phyloP scores from a whole-genome alignment of 2,113 vertebrate species.

The Pygoscelis antarcticus region DNA sequence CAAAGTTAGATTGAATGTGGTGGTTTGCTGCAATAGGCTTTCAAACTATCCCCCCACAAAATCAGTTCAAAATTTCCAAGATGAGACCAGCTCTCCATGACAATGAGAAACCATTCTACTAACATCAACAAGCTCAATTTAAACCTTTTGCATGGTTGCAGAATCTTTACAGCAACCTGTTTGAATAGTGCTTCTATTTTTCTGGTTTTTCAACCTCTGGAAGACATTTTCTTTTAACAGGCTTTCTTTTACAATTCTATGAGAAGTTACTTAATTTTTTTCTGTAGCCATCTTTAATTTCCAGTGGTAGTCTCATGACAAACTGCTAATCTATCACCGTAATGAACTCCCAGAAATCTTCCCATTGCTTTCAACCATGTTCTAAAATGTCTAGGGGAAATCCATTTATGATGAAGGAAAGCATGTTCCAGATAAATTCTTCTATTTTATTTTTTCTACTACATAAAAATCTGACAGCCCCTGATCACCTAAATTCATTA shows the following conservation, averaged over 20 bases:
- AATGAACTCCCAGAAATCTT: not conserved
- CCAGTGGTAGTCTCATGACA: not conserved
- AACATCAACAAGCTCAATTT: too few species aligned
- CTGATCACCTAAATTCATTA: not conserved
- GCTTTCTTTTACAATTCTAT: not conserved
- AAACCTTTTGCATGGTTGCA: not conserved
- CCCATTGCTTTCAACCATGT: not conserved
- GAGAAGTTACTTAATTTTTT: not conserved
- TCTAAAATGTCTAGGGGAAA: not conserved
- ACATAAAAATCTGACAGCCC: not conserved
- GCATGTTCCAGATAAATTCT: not conserved
- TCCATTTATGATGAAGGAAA: not conserved
- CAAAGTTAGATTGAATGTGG: too few species aligned
- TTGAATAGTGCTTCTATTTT: not conserved
- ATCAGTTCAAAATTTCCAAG: not conserved
- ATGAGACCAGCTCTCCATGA: not conserved
- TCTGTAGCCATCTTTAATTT: not conserved
- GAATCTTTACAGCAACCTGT: not conserved
- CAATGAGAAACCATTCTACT: not conserved
- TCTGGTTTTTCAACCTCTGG: not conserved
- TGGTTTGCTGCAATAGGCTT: not conserved
- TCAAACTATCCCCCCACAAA: not conserved
- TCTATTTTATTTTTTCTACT: not conserved
- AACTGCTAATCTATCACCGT: not conserved
- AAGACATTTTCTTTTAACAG: not conserved